Evolutionary conservation across 2,113 vertebrate species (phyloP).

Genomic region (Thermophis baileyi): DNA sequence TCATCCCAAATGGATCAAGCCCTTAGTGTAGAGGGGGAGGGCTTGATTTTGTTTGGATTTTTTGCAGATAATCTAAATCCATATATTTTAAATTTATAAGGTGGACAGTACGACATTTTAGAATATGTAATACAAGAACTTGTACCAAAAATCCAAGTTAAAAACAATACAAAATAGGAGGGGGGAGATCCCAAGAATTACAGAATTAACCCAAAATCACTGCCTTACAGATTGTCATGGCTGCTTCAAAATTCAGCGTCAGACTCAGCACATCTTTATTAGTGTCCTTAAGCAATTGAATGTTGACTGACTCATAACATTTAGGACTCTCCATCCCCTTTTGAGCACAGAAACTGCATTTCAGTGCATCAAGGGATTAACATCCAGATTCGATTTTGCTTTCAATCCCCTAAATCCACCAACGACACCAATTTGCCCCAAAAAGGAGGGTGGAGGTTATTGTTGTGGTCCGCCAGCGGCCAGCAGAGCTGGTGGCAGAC

Average conservation of each 20-base stretch:
- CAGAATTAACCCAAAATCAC: background rate
- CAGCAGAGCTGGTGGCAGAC: no score
- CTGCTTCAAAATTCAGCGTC: background rate
- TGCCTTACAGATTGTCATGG: background rate
- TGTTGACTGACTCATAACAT: background rate
- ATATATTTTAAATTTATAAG: background rate
- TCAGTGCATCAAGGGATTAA: no score
- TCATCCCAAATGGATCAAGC: no score
- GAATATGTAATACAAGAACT: no score
- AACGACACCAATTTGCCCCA: background rate
- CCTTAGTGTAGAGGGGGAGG: background rate
- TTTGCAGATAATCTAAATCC: background rate
- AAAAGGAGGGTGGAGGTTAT: background rate
- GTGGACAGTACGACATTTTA: no score
- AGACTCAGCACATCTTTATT: background rate
- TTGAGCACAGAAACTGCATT: background rate
- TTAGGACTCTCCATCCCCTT: background rate
- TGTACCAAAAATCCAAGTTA: no score
- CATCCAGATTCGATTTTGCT: no score
- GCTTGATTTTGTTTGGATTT: background rate
- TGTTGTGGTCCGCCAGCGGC: no score
- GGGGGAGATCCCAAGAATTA: background rate
- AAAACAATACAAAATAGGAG: background rate
- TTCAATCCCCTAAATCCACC: no score
- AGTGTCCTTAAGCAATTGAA: background rate